Conservation (phyloP, 2,797 vertebrate species). For the Pseudocheirus occidentalis region DNA sequence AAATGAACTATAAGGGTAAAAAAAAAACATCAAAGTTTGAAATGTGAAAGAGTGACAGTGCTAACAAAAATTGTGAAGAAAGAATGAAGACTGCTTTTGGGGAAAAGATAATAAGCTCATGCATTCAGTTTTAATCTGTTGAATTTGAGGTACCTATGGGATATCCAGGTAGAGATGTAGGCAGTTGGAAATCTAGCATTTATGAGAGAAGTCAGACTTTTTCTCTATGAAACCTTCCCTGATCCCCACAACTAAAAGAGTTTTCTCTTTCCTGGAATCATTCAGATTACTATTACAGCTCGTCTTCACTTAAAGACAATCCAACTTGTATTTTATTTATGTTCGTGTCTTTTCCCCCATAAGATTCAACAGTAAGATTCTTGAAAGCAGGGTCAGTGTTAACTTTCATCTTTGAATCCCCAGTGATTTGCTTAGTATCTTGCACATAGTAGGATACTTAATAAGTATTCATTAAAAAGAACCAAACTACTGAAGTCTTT, state of each 20-base stretch:
- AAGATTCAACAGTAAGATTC: background rate
- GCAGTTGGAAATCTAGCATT: background rate
- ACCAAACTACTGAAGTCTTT: background rate
- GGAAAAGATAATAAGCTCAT: background rate
- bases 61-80: background rate
- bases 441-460: background rate
- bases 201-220: background rate
- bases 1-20: background rate
- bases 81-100: background rate
- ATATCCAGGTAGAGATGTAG: background rate
- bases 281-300: background rate
- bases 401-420: background rate
- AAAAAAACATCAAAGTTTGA: background rate
- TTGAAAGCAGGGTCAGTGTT: background rate
- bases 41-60: background rate
- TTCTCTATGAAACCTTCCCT: background rate
- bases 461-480: background rate
- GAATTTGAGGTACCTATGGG: background rate
- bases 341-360: background rate
- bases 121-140: background rate
- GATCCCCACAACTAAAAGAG: background rate
- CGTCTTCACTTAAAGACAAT: background rate
- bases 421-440: background rate
- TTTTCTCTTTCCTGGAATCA: background rate
- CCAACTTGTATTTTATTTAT: background rate